phyloP scores from a whole-genome alignment of 2,113 vertebrate species.

The Myocastor coypus region DNA sequence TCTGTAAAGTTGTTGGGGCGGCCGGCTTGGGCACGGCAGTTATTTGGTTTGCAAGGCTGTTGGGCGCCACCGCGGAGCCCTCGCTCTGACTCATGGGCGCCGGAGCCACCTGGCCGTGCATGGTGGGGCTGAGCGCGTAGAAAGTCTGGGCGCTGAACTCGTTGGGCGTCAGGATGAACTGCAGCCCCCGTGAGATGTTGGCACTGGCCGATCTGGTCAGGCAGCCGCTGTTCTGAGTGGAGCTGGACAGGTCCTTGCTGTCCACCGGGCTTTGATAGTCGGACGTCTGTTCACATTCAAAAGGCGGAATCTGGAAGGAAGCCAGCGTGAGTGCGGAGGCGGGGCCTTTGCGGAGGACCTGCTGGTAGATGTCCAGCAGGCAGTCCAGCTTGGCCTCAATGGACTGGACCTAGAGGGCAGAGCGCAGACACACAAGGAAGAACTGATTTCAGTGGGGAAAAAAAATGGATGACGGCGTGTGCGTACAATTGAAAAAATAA shows the following conservation, averaged over 20 bases:
- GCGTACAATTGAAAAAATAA: neutral
- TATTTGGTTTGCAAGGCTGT: slow-evolving; percentile 91
- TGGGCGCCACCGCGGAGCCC: slow-evolving; percentile 85
- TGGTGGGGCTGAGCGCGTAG: slow-evolving; percentile 90
- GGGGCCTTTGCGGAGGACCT: slow-evolving; percentile 95
- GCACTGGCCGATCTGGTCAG: slow-evolving; percentile 91
- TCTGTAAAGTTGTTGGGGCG: slow-evolving; percentile 93
- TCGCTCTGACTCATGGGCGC: slow-evolving; percentile 89
- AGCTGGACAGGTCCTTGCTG: slow-evolving; percentile 92
- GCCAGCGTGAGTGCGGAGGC: slow-evolving; percentile 93
- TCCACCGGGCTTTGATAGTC: slow-evolving; percentile 95
- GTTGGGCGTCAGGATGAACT: slow-evolving; percentile 93
- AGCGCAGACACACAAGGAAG: slow-evolving; percentile 37
- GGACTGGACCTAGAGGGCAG: slow-evolving; percentile 92
- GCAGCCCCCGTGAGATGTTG: slow-evolving; percentile 93
- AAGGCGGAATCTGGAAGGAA: slow-evolving; percentile 93
- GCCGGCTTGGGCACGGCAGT: slow-evolving; percentile 86
- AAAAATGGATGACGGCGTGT: neutral
- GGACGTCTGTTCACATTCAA: slow-evolving; percentile 96
- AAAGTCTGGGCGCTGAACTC: slow-evolving; percentile 93
- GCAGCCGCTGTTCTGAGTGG: slow-evolving; percentile 91
- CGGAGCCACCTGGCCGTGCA: slow-evolving; percentile 90
- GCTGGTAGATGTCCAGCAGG: slow-evolving; percentile 96
- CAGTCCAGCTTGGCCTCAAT: slow-evolving; percentile 98
- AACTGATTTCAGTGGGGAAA: neutral